A percentile compares a stretch with the other conserved stretches of the same genome.
Evolutionary conservation across 2,797 vertebrate species (phyloP).

Genomic region (Neoniphon sammara): DNA sequence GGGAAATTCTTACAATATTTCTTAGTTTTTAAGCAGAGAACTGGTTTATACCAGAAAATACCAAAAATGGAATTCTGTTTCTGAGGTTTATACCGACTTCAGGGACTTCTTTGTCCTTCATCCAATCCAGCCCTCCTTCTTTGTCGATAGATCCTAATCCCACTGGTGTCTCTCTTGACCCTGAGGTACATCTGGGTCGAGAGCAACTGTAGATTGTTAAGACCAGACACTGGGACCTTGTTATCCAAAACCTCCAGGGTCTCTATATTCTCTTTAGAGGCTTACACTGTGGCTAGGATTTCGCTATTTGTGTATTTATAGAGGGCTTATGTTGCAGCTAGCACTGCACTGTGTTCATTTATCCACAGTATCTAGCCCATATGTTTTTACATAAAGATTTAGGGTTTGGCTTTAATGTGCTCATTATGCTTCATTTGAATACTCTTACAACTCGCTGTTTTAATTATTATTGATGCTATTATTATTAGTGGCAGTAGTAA

Average conservation of each 20-base stretch:
- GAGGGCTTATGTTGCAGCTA: conserved; percentile 22
- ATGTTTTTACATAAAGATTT: conserved; percentile 13
- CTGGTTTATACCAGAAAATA: background rate
- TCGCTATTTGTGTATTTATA: conserved; percentile 40
- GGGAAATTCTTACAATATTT: background rate
- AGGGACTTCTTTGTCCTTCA: conserved; percentile 20
- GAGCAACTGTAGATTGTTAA: conserved; percentile 70
- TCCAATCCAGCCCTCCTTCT: conserved; percentile 42
- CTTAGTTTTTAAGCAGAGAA: conserved; percentile 14
- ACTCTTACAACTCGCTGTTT: background rate
- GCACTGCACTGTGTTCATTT: conserved; percentile 34
- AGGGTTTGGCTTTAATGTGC: conserved; percentile 10
- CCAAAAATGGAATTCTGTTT: no score
- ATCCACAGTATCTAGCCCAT: conserved; percentile 14
- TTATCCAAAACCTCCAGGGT: conserved; percentile 73
- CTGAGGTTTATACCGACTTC: conserved; percentile 21
- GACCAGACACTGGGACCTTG: conserved; percentile 75
- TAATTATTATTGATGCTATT: background rate
- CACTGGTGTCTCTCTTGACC: conserved; percentile 61
- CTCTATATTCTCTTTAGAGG: conserved; percentile 56
- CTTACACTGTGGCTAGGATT: conserved; percentile 45
- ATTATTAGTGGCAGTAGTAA: no score
- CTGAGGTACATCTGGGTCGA: conserved; percentile 70
- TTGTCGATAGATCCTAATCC: conserved; percentile 68
- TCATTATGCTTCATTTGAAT: conserved; percentile 21